Conservation (phyloP, 2,797 vertebrate species). For the Gallinago stenura region DNA sequence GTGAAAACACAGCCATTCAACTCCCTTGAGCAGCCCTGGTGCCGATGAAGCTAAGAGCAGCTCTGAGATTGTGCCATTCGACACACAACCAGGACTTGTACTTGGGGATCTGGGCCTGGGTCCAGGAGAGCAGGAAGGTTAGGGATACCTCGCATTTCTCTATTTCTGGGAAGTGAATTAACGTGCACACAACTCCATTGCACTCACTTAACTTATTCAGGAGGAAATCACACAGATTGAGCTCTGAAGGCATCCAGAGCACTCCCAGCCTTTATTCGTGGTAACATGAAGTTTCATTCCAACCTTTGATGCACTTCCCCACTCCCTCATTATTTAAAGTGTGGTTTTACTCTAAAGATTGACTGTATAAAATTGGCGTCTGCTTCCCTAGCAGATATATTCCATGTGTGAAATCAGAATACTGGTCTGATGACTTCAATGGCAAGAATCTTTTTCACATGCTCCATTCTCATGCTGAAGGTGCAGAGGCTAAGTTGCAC, state of each 20-base stretch:
- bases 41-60: fast-evolving
- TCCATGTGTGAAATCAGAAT: slow-evolving; percentile 57
- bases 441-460: slow-evolving; percentile 2
- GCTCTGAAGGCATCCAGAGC: slow-evolving; percentile 43
- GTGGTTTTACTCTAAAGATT: slow-evolving; percentile 48
- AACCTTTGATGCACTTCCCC: slow-evolving; percentile 29
- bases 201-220: not conserved
- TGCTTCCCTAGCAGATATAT: slow-evolving; percentile 50
- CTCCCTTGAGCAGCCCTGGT: not conserved
- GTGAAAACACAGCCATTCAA: not conserved
- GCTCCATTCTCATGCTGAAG: not conserved
- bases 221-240: slow-evolving; percentile 12
- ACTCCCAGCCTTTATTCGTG: slow-evolving; percentile 13
- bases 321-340: slow-evolving; percentile 50
- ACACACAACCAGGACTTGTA: fast-evolving
- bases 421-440: not conserved
- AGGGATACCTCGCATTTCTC: not conserved
- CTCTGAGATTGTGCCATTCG: fast-evolving
- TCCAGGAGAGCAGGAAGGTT: not conserved
- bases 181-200: not conserved
- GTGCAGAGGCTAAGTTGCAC: not conserved
- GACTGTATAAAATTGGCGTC: slow-evolving; percentile 52
- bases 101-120: not conserved
- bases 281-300: slow-evolving; percentile 8
- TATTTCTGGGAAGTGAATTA: not conserved